phyloP scores from a whole-genome alignment of 2,888 invertebrate genomes.

The Xylota sylvarum region DNA sequence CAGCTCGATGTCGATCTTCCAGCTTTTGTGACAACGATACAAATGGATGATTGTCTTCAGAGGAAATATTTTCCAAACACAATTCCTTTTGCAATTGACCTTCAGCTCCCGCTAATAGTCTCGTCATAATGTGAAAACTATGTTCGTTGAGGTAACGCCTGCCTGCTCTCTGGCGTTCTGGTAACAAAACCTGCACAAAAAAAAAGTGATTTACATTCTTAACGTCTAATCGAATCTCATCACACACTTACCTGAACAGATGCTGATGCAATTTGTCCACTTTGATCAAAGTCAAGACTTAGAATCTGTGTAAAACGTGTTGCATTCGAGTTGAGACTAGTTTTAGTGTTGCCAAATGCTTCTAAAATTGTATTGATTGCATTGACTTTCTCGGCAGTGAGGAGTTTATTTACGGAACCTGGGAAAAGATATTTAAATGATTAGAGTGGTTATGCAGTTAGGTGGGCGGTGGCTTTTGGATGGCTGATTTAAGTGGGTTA shows the following conservation, averaged over 20 bases:
- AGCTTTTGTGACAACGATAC: constrained; percentile 91
- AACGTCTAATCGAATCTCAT: constrained; percentile 37
- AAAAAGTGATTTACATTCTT: constrained; percentile 34
- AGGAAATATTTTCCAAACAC: constrained; percentile 90
- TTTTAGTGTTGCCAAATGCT: constrained; percentile 95
- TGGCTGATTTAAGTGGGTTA: too few species aligned
- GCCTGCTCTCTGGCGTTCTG: constrained; percentile 91
- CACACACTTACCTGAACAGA: constrained; percentile 89
- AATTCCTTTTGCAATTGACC: constrained; percentile 93
- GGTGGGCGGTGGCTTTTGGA: too few species aligned
- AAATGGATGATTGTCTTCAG: constrained; percentile 90
- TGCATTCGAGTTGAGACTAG: constrained; percentile 94
- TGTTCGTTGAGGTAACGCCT: constrained; percentile 88
- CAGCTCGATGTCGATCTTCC: constrained; percentile 92
- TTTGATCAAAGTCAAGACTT: constrained; percentile 97
- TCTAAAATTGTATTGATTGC: constrained; percentile 94
- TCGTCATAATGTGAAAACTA: constrained; percentile 85
- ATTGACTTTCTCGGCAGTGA: constrained; percentile 93
- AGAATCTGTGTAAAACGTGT: constrained; percentile 96
- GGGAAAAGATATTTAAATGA: constrained; percentile 10
- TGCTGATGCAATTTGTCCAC: constrained; percentile 95
- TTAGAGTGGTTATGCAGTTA: neutral
- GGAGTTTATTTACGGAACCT: constrained; percentile 89
- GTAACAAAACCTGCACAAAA: constrained; percentile 89
- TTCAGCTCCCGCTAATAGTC: constrained; percentile 90